Percentiles rank a stretch among this genome's conserved stretches.
Conservation (phyloP, 2,797 vertebrate genomes). For the Darevskia nairensis region DNA sequence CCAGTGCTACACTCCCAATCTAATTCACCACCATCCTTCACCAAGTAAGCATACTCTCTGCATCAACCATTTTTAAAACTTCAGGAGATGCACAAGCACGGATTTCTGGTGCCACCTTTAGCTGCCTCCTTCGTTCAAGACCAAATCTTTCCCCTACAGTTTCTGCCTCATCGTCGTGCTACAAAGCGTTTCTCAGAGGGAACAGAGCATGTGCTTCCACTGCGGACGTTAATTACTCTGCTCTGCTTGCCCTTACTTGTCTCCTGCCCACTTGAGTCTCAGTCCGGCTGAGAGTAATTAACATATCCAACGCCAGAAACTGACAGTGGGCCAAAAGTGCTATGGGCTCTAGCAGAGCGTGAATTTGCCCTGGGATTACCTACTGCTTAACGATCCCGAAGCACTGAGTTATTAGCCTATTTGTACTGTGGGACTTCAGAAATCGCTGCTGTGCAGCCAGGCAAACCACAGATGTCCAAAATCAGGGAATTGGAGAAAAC, state of each 20-base stretch:
- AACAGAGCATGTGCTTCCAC: neutral
- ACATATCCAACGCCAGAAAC: slow-evolving; percentile 2
- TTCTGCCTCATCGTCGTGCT: neutral
- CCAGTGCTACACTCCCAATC: no score
- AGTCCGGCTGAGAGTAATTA: neutral
- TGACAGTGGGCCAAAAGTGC: neutral
- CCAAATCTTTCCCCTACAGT: no score
- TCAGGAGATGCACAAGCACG: no score
- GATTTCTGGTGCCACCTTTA: neutral
- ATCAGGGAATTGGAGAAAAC: neutral
- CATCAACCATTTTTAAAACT: no score
- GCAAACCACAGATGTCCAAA: neutral
- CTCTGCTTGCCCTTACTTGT: neutral
- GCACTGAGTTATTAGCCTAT: neutral
- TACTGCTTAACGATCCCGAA: neutral
- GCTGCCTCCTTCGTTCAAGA: neutral
- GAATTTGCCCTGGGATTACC: accelerated
- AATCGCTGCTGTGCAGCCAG: accelerated
- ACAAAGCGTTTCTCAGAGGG: neutral
- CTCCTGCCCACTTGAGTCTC: neutral
- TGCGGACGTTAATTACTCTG: slow-evolving; percentile 7
- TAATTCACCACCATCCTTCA: no score
- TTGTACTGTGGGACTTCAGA: neutral
- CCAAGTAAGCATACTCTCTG: no score
- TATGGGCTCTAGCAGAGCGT: neutral